A percentile compares a stretch with the other conserved stretches of the same genome.
phyloP scores from a whole-genome alignment of 2,113 vertebrate genomes.

The Urocynchramus pylzowi region DNA sequence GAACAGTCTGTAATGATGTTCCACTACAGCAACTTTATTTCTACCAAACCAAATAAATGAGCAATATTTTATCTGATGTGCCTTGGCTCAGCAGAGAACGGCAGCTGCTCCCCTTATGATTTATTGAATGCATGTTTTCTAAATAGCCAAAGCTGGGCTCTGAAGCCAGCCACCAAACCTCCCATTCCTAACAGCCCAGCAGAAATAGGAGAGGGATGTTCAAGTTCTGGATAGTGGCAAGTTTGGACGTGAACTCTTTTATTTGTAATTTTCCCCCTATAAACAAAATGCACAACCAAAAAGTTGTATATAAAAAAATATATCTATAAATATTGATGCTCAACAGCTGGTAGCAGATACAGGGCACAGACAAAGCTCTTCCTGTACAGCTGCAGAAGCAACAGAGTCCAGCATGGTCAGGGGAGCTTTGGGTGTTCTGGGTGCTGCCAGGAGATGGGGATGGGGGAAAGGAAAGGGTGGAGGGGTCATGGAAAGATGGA shows the following conservation, averaged over 20 bases:
- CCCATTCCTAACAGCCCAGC: not conserved
- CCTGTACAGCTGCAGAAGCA: not conserved
- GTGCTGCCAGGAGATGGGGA: not conserved
- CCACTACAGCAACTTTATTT: conserved; percentile 41
- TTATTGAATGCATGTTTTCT: conserved; percentile 18
- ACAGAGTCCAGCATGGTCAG: not conserved
- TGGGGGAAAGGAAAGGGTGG: too few species aligned
- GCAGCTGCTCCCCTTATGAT: conserved; percentile 49
- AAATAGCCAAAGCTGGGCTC: not conserved
- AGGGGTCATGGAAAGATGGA: not conserved
- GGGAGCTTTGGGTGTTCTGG: rapidly evolving
- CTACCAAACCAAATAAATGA: conserved; percentile 34
- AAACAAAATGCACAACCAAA: not conserved
- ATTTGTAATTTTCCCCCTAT: not conserved
- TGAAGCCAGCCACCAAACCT: not conserved
- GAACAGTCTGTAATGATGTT: conserved; percentile 47
- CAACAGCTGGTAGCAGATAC: not conserved
- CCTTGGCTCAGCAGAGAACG: conserved; percentile 11
- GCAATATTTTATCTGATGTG: conserved; percentile 30
- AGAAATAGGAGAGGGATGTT: not conserved
- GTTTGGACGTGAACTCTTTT: not conserved
- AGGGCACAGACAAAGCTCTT: not conserved
- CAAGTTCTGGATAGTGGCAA: not conserved
- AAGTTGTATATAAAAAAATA: not conserved
- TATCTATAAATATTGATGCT: not conserved